A percentile compares a stretch with the other conserved stretches of the same genome.
Evolutionary conservation across 2,113 vertebrate species (phyloP).

Genomic region (Balaeniceps rex): DNA sequence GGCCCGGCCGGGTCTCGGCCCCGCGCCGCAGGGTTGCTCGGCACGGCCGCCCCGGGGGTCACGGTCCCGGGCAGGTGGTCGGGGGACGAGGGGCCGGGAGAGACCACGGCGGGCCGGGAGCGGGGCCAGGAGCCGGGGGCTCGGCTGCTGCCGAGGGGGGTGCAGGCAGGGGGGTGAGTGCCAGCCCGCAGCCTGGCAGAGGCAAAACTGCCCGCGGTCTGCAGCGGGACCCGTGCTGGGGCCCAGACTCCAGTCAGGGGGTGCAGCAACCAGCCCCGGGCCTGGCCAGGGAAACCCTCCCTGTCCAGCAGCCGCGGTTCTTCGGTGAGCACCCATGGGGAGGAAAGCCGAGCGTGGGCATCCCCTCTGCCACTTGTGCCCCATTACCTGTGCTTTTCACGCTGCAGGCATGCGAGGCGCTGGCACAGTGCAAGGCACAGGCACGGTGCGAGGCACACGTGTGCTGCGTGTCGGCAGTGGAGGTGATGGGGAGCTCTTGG

Average conservation of each 20-base stretch:
- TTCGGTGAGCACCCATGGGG: no score
- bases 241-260: background rate
- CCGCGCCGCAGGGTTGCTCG: no score
- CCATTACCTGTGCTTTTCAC: conserved; percentile 39
- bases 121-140: no score
- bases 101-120: no score
- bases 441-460: accelerated
- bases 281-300: background rate
- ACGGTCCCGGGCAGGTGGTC: no score
- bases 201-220: no score
- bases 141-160: background rate
- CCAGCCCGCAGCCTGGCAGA: background rate
- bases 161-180: background rate
- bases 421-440: background rate
- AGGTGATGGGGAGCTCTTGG: background rate
- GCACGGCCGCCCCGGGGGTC: background rate
- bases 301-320: background rate
- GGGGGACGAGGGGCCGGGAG: conserved; percentile 31
- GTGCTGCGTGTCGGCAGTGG: background rate
- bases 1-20: background rate
- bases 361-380: background rate
- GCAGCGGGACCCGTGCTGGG: background rate
- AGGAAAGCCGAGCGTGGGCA: background rate
- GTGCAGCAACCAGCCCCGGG: no score
- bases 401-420: background rate